Percentiles rank a stretch among this genome's conserved stretches.
Evolutionary conservation across 1,140 invertebrate species (phyloP).

Genomic region (Heterodera schachtii): DNA sequence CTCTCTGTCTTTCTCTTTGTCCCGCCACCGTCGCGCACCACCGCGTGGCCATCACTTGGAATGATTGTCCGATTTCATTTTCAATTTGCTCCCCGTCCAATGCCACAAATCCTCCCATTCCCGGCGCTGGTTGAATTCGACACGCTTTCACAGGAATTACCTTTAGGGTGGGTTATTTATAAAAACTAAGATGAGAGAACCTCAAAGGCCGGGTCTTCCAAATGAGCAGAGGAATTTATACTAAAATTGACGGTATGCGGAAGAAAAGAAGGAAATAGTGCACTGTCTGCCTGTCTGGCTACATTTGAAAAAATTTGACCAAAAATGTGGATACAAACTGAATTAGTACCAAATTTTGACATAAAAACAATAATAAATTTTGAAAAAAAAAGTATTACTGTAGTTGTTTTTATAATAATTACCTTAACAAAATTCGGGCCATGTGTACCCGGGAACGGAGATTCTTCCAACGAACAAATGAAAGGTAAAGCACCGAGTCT

Average conservation of each 20-base stretch:
- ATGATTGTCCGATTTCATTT: background rate
- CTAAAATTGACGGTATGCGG: slow-evolving; percentile 5
- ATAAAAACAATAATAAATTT: background rate
- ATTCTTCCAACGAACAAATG: slow-evolving; percentile 52
- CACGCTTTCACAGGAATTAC: slow-evolving; percentile 61
- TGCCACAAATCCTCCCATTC: slow-evolving; percentile 52
- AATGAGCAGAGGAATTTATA: slow-evolving; percentile 19
- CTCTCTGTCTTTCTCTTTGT: background rate
- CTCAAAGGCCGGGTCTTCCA: slow-evolving; percentile 22
- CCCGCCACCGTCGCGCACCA: slow-evolving; percentile 4
- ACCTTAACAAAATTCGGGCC: slow-evolving; percentile 49
- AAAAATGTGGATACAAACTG: no score
- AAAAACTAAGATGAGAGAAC: background rate
- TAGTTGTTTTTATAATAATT: background rate
- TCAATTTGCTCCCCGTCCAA: slow-evolving; percentile 47
- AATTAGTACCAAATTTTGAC: no score
- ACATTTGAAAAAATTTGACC: no score
- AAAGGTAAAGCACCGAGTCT: slow-evolving; percentile 52
- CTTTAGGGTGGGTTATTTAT: slow-evolving; percentile 30
- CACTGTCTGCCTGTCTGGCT: no score
- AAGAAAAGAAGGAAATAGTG: no score
- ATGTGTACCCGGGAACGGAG: slow-evolving; percentile 52
- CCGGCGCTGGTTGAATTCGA: slow-evolving; percentile 52
- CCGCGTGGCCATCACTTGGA: background rate
- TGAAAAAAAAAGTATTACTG: no score